A percentile compares a stretch with the other conserved stretches of the same genome.
Evolutionary conservation across 2,113 vertebrate species (phyloP).

Genomic region (Lanius ludovicianus): DNA sequence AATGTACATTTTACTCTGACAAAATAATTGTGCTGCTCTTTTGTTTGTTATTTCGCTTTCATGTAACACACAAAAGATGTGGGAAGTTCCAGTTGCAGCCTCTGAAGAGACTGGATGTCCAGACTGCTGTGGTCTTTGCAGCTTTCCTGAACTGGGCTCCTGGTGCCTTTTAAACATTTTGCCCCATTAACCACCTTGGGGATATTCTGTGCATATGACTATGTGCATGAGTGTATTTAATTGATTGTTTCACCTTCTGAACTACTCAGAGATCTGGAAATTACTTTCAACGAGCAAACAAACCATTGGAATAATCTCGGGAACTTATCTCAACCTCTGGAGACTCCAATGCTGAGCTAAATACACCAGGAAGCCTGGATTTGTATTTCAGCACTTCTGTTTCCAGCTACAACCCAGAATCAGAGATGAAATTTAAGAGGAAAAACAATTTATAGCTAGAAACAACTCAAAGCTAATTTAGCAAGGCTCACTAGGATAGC

Average conservation of each 20-base stretch:
- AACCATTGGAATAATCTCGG: conserved; percentile 29
- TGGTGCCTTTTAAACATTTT: neutral
- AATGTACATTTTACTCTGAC: neutral
- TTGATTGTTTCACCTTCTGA: conserved; percentile 44
- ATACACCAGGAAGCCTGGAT: conserved; percentile 20
- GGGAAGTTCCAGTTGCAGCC: neutral
- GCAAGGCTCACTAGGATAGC: neutral
- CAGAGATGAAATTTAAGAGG: conserved; percentile 24
- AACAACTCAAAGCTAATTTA: conserved; percentile 1
- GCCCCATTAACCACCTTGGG: neutral
- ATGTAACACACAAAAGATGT: neutral
- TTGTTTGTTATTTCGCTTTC: neutral
- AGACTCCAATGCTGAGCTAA: neutral
- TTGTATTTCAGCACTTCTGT: conserved; percentile 59
- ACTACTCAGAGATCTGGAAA: conserved; percentile 17
- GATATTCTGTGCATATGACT: neutral
- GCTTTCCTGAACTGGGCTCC: neutral
- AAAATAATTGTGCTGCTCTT: neutral
- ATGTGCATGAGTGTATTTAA: neutral
- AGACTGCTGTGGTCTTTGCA: neutral
- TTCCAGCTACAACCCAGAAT: neutral
- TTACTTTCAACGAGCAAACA: conserved; percentile 17
- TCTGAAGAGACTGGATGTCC: neutral
- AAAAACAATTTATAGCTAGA: conserved; percentile 8
- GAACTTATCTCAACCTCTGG: conserved; percentile 39